These are phyloP conservation scores for Macquaria ambigua DNA, from an alignment of 2,113 vertebrate species.

Conservation along the genomic window DNA sequence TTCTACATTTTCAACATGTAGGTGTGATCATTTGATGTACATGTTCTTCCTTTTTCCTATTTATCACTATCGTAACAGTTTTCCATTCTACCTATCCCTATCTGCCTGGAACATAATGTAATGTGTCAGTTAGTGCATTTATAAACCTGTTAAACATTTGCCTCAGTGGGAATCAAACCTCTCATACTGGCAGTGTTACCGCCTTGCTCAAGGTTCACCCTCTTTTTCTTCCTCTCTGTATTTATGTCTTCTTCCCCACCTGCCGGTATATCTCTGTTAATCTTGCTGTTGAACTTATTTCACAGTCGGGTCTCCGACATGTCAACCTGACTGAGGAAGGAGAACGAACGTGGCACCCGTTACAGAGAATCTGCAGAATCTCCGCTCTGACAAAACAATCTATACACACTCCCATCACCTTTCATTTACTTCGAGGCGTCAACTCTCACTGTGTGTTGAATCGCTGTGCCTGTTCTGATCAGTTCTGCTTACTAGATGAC, in stretches of 20 bases:
- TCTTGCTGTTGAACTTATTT: conserved; percentile 71
- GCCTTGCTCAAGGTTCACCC: conserved; percentile 9
- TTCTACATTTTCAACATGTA: not conserved
- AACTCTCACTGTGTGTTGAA: conserved; percentile 52
- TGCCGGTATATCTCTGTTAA: conserved; percentile 65
- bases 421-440: conserved; percentile 69
- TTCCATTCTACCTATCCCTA: not conserved
- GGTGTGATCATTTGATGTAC: not conserved
- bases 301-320: conserved; percentile 63
- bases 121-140: not conserved
- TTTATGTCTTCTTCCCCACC: conserved; percentile 35
- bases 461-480: conserved; percentile 67
- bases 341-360: conserved; percentile 67
- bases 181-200: conserved; percentile 5
- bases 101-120: not conserved
- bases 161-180: conserved; percentile 31
- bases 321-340: conserved; percentile 56
- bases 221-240: not conserved
- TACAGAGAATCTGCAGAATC: conserved; percentile 63
- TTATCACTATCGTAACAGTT: not conserved
- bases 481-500: conserved; percentile 60
- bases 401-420: conserved; percentile 65
- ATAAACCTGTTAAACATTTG: conserved; percentile 1
- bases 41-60: not conserved
- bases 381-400: conserved; percentile 76